Evolutionary conservation across 2,888 invertebrate species (phyloP).

Genomic region (Acheta domesticus): DNA sequence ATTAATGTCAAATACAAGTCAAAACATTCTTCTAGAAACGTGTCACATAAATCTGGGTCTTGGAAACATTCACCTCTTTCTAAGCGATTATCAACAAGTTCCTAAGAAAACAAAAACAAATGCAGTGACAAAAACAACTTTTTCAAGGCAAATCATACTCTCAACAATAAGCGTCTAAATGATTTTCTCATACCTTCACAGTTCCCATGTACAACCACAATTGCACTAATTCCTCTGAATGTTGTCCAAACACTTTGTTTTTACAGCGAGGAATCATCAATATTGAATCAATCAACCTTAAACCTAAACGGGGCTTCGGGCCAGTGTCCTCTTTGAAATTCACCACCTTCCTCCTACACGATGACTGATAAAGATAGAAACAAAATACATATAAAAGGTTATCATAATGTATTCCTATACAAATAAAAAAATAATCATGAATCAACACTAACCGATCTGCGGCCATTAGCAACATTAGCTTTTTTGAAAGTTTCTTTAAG

Average conservation of each 20-base stretch:
- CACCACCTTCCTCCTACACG: not conserved
- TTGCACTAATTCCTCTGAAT: constrained; percentile 1
- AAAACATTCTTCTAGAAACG: not conserved
- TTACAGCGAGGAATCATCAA: not conserved
- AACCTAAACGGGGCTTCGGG: not conserved
- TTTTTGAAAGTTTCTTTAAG: constrained; percentile 5
- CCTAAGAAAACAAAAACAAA: not conserved
- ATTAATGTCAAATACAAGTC: constrained; percentile 9
- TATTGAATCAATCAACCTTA: not conserved
- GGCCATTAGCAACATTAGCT: not conserved
- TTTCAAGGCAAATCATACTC: not conserved
- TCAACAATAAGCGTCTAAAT: not conserved
- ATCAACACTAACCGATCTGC: not conserved
- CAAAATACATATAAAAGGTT: not conserved
- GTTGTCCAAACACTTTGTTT: constrained; percentile 6
- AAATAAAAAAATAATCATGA: no score
- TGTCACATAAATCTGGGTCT: not conserved
- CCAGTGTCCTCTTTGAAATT: not conserved
- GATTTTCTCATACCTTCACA: not conserved
- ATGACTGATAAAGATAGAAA: not conserved
- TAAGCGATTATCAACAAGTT: not conserved
- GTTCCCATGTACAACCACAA: not conserved
- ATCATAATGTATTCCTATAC: not conserved
- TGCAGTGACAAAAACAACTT: no score
- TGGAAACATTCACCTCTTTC: not conserved